Evolutionary conservation across 2,797 vertebrate species (phyloP).

Genomic region (Pseudochromis fuscus): DNA sequence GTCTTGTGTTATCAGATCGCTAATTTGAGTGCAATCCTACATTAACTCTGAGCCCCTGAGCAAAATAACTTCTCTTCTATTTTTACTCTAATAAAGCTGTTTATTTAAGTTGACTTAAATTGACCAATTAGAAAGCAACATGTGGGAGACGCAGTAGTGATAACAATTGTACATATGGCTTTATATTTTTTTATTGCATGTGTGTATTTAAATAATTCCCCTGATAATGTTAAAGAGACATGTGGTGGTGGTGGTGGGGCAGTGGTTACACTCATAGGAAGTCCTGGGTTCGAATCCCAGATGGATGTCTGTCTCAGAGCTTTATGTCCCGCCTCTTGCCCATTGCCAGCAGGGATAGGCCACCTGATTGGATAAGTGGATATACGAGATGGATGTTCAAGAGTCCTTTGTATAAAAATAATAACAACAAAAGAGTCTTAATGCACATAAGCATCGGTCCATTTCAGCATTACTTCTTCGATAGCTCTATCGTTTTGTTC

Average conservation of each 20-base stretch:
- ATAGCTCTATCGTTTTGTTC: slow-evolving; percentile 16
- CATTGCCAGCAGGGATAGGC: no score
- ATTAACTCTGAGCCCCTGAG: slow-evolving; percentile 31
- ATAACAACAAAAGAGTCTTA: no score
- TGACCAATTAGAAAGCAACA: slow-evolving; percentile 31
- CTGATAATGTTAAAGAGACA: no score
- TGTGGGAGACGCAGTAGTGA: neutral
- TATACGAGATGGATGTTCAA: no score
- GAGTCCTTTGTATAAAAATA: no score
- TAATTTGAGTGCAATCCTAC: slow-evolving; percentile 36
- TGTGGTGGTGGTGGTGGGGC: no score
- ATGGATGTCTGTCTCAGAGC: no score
- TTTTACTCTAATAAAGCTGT: slow-evolving; percentile 19
- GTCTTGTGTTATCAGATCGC: slow-evolving; percentile 15
- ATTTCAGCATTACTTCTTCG: slow-evolving; percentile 24
- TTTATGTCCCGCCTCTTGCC: no score
- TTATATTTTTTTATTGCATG: neutral
- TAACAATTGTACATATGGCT: neutral
- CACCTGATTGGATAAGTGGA: no score
- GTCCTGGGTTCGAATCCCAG: no score
- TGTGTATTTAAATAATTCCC: no score
- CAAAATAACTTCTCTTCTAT: neutral
- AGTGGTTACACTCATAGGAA: no score
- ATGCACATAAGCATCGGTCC: neutral
- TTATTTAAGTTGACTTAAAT: slow-evolving; percentile 38